Conservation (phyloP, 53 echinoderm and acorn worm genomes). For the Holothuria leucospilota region DNA sequence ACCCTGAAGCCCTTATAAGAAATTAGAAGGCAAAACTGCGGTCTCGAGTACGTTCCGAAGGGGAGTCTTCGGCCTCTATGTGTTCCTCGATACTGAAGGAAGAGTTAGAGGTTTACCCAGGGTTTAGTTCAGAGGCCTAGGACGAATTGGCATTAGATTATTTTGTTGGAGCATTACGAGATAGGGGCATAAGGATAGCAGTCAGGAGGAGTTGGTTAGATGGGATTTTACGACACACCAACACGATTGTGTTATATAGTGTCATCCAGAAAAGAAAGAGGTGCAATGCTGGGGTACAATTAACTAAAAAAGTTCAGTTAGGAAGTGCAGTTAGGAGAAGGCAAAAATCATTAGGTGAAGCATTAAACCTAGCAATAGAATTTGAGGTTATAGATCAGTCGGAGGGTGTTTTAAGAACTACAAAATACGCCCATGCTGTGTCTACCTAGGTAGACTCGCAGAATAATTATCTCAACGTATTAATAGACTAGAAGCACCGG, state of each 20-base stretch:
- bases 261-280: too few relatives aligned
- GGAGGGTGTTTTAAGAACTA: background rate
- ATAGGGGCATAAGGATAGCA: slow-evolving; percentile 19
- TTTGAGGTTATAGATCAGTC: slow-evolving; percentile 20
- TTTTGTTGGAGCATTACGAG: slow-evolving; percentile 9
- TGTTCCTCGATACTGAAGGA: slow-evolving; percentile 38
- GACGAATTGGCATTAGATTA: slow-evolving; percentile 35
- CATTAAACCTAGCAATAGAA: slow-evolving; percentile 8
- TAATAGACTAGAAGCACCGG: slow-evolving; percentile 1
- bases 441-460: slow-evolving; percentile 1
- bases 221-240: too few relatives aligned
- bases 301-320: too few relatives aligned
- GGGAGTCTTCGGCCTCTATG: background rate
- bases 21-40: slow-evolving; percentile 2
- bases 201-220: too few relatives aligned
- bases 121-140: background rate
- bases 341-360: slow-evolving; percentile 17
- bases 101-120: slow-evolving; percentile 29
- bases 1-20: slow-evolving; percentile 21
- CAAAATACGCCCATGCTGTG: background rate
- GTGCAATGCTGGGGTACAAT: too few relatives aligned
- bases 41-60: slow-evolving; percentile 15
- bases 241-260: too few relatives aligned
- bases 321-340: too few relatives aligned
- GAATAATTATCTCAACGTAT: background rate